Evolutionary conservation across 2,797 vertebrate species (phyloP).

Genomic region (Psittacula echo): DNA sequence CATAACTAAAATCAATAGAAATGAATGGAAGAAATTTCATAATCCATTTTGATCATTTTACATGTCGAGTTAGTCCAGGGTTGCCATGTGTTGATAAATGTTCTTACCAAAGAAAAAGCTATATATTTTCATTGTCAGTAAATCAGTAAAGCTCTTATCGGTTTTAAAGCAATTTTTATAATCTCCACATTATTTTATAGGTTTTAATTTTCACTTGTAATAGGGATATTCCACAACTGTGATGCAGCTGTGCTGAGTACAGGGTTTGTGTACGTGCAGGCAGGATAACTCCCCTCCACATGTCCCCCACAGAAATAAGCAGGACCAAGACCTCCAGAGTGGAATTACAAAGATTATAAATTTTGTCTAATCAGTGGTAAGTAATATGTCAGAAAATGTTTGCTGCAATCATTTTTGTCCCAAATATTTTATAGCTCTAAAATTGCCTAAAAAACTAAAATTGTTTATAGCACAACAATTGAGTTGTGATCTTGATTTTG

Average conservation of each 20-base stretch:
- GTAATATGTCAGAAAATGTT: background rate
- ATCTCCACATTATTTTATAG: constrained; percentile 53
- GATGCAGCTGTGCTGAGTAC: background rate
- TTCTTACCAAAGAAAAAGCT: constrained; percentile 47
- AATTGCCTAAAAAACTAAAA: background rate
- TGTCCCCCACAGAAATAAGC: background rate
- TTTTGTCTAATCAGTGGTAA: background rate
- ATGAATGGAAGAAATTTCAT: constrained; percentile 68
- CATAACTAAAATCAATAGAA: constrained; percentile 64
- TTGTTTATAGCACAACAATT: too few relatives aligned
- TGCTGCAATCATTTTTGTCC: background rate
- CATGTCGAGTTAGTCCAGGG: constrained; percentile 51
- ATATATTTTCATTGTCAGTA: constrained; percentile 72
- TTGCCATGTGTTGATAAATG: constrained; percentile 73
- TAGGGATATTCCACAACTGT: background rate
- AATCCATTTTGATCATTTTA: constrained; percentile 66
- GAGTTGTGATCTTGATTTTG: background rate
- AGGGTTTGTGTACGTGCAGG: background rate
- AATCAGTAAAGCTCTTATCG: constrained; percentile 59
- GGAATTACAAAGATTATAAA: background rate
- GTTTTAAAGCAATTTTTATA: constrained; percentile 60
- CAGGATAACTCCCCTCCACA: background rate
- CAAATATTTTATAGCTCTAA: background rate
- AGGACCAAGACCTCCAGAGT: background rate
- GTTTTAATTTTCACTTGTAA: constrained; percentile 43